phyloP scores from a whole-genome alignment of 2,113 vertebrate genomes.

The Scytalopus superciliaris region DNA sequence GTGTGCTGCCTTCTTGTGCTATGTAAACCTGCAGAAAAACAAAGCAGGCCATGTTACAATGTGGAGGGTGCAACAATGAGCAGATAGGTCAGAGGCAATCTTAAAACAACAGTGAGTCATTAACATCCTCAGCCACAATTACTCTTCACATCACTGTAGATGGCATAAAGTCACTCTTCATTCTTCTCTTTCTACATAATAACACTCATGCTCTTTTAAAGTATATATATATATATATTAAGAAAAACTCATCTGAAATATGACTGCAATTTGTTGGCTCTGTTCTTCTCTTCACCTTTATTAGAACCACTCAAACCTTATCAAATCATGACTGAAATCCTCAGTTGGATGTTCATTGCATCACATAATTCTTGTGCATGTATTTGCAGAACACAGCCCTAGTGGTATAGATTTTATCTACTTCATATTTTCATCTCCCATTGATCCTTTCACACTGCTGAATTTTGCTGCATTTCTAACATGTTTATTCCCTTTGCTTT shows the following conservation, averaged over 20 bases:
- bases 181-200: not conserved
- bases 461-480: not conserved
- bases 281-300: not conserved
- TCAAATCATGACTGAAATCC: not conserved
- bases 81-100: not conserved
- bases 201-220: not conserved
- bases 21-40: not conserved
- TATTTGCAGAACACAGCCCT: not conserved
- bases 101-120: not conserved
- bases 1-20: not conserved
- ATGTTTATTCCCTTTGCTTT: not conserved
- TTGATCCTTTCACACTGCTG: not conserved
- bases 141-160: not conserved
- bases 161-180: not conserved
- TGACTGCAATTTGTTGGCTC: not conserved
- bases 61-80: not conserved
- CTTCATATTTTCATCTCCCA: not conserved
- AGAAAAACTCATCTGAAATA: slow-evolving; percentile 2
- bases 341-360: not conserved
- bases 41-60: not conserved
- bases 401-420: not conserved
- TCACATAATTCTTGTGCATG: not conserved
- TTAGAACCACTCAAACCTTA: not conserved
- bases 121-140: not conserved
- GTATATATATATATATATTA: not conserved